Conservation (phyloP, 2,888 invertebrate genomes). For the Patella depressa region DNA sequence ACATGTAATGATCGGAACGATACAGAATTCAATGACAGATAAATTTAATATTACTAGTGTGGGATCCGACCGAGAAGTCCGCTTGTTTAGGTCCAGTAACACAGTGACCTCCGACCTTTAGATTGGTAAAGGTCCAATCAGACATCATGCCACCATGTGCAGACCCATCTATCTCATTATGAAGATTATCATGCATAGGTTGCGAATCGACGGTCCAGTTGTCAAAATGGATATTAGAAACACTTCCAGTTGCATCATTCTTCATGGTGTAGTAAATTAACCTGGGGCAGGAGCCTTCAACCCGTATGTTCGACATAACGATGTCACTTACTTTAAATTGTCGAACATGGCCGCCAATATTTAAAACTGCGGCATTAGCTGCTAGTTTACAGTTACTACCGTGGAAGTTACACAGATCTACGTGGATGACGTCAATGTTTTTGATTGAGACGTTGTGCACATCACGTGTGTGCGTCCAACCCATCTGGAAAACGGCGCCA, state of each 20-base stretch:
- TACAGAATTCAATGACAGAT: neutral
- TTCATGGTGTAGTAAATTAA: conserved; percentile 17
- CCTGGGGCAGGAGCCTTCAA: conserved; percentile 16
- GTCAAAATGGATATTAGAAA: conserved; percentile 13
- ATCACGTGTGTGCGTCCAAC: conserved; percentile 25
- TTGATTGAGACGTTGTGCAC: conserved; percentile 16
- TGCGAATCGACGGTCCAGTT: conserved; percentile 23
- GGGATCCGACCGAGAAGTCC: neutral
- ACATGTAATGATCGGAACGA: no score
- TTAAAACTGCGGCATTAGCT: conserved; percentile 21
- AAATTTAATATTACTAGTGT: conserved; percentile 13
- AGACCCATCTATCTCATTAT: conserved; percentile 22
- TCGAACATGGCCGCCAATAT: conserved; percentile 15
- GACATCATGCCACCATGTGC: neutral
- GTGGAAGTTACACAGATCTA: conserved; percentile 25
- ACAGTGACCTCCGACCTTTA: conserved; percentile 1
- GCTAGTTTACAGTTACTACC: conserved; percentile 19
- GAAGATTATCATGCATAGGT: conserved; percentile 16
- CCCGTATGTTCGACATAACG: conserved; percentile 6
- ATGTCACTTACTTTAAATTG: conserved; percentile 9
- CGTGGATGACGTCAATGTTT: conserved; percentile 27
- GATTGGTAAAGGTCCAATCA: conserved; percentile 16
- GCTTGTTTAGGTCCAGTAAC: neutral
- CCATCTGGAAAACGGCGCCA: conserved; percentile 32
- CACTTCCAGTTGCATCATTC: neutral